Evolutionary conservation across 2,888 invertebrate genomes (phyloP), one percentile per base, ranked within the genome.

Genomic region (Abscondita cerata): DNA sequence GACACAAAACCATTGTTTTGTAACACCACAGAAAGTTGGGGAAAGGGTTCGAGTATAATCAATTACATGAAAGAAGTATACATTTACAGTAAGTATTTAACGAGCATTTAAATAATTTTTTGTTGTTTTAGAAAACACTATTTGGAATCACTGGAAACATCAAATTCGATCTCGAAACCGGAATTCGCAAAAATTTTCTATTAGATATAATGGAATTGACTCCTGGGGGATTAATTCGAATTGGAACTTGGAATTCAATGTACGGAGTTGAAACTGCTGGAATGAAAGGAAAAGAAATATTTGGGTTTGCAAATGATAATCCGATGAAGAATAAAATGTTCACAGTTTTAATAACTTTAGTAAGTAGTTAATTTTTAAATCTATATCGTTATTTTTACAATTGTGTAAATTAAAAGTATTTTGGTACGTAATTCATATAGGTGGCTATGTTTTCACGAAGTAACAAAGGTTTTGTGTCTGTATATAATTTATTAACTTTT

Each of bases 1-100:
- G 57, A 53, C 20, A 13, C 47, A 11, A 19, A 11, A 8, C 60
- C 83, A 36, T 78, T 91, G 13, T 82, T 81, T 61, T 93, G 93
- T 71, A 84, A 86, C 11, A 76, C 79, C 50, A 81, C 81, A 15
- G 82, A 84, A 57, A 83, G 87, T 51, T 96, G 95, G 93, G 85
- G 85, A 66, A 89, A 90, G 71, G 96, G 96, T 15, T 90, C 88
- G 63, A 92, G 89, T 68, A 82, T 97, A 58, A 87, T 91, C 66
- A 96, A 96, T 82, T 90, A 89, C 73, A 88, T 95, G 83, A 89
- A 89, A 82, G 85, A 88, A 70, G 93, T 93, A 77, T 25, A 25
- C 6, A 25, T 25, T 25, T 25, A 25, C 6, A 2, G 11, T 11
- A 18, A 18, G 16, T 3, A 2, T 44, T 18, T 19, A 81, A 65